phyloP scores from a whole-genome alignment of 2,797 vertebrate species.

The Myripristis jacobus region DNA sequence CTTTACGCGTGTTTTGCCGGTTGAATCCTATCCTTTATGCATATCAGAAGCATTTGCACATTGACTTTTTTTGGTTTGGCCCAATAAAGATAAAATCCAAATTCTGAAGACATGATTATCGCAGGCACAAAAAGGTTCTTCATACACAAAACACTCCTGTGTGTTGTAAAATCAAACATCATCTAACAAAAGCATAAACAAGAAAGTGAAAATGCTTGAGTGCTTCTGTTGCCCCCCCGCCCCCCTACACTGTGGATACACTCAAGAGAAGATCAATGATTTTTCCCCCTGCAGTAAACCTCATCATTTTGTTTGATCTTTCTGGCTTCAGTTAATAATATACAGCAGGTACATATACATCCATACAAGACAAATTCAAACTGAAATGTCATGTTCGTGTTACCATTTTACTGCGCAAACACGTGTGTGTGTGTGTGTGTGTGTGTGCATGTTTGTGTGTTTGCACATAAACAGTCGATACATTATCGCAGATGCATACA shows the following conservation, averaged over 20 bases:
- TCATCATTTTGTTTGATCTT: background rate
- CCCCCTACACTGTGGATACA: conserved; percentile 10
- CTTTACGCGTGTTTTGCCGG: background rate
- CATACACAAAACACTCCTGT: conserved; percentile 4
- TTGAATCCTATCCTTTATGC: too few relatives aligned
- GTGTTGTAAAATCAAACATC: conserved; percentile 16
- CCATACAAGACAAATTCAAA: background rate
- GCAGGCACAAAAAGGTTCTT: conserved; percentile 11
- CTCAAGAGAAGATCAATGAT: conserved; percentile 14
- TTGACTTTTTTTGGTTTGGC: background rate
- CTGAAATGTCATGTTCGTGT: background rate
- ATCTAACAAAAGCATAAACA: conserved; percentile 15
- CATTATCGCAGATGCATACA: too few relatives aligned
- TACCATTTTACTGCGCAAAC: background rate
- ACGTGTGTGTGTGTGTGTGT: background rate
- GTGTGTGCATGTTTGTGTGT: conserved; percentile 1
- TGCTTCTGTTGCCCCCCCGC: conserved; percentile 17
- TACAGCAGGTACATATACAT: background rate
- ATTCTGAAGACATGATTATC: background rate
- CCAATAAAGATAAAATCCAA: background rate
- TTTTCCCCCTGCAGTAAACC: conserved; percentile 1
- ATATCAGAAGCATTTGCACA: background rate
- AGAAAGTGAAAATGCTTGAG: conserved; percentile 24
- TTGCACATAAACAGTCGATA: background rate
- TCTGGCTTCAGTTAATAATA: background rate